Conservation (phyloP, 2,888 invertebrate genomes). For the Protophormia terraenovae region DNA sequence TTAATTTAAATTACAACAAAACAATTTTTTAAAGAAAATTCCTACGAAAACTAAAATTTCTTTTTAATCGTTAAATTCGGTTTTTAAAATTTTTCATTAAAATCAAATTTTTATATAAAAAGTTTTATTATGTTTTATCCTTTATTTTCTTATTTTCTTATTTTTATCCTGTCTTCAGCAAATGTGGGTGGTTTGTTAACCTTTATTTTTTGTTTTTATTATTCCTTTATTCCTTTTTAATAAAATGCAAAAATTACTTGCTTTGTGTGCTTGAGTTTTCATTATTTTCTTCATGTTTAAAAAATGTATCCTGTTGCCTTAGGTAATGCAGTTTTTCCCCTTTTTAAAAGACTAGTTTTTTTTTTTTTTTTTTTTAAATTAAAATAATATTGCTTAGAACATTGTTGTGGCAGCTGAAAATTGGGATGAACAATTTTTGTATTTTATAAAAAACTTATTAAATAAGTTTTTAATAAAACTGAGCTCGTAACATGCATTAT, state of each 20-base stretch:
- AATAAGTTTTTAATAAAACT: too few species aligned
- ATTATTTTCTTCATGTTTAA: background rate
- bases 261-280: background rate
- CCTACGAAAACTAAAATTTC: too few species aligned
- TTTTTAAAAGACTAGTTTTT: background rate
- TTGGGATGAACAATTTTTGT: background rate
- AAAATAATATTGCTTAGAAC: slow-evolving; percentile 5
- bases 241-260: slow-evolving; percentile 20
- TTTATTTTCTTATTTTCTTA: background rate
- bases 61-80: too few species aligned
- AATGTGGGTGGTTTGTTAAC: slow-evolving; percentile 61
- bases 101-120: too few species aligned
- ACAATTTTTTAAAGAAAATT: too few species aligned
- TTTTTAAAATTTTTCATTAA: too few species aligned
- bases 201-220: slow-evolving; percentile 26
- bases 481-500: too few species aligned
- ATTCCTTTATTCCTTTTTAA: slow-evolving; percentile 7
- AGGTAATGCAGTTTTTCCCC: slow-evolving; percentile 43
- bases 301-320: slow-evolving; percentile 42
- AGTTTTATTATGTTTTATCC: background rate
- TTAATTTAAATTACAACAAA: too few species aligned
- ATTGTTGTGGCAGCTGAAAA: background rate
- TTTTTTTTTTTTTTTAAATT: slow-evolving; percentile 30
- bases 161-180: background rate
- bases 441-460: too few species aligned